Base-by-base conservation (phyloP, 1,140 invertebrate species). In the Magallana ariakensis region DNA sequence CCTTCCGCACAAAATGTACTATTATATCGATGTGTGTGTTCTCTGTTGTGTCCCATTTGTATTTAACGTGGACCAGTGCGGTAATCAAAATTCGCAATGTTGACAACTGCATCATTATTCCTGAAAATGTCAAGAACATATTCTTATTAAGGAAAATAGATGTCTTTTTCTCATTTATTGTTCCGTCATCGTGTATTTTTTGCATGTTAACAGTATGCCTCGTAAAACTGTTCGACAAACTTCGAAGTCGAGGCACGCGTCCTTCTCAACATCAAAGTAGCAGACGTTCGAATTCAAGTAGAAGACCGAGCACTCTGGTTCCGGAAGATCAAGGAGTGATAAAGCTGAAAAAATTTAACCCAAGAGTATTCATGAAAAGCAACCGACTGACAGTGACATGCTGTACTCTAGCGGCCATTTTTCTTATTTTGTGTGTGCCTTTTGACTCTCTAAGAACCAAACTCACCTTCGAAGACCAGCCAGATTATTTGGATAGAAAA, bases 21-120 rank as follows among this genome's bases (percentile, higher is more conserved):
- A 81, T 91, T 19, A 89, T 89, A 22, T 81, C 85, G 0, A 33
- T 91, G 8, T 91, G 86, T 16, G 55, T 91, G 4, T 89, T 91
- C 55, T 86, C 90, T 7, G 85, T 91, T 55, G 90, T 91, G 4
- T 87, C 85, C 8, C 90, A 91, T 87, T 66, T 91, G 66, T 91
- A 91, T 66, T 66, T 87, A 1, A 91, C 90, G 10, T 91, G 90
- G 90, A 91, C 90, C 1, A 91, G 88, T 84, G 90, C 87, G 10
- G 87, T 91, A 53, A 80, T 88, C 13, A 58, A 62, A 33, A 60
- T 85, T 15, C 22, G 80, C 5, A 85, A 60, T 9, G 84, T 80
- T 15, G 80, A 82, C 60, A 85, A 89, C n/a, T 91, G 90, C 81
- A 87, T 87, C n/a, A 83, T 91, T 13, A 88, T 91, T 70, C 89